phyloP scores from a whole-genome alignment of 2,113 vertebrate genomes.

The Chionomys nivalis region DNA sequence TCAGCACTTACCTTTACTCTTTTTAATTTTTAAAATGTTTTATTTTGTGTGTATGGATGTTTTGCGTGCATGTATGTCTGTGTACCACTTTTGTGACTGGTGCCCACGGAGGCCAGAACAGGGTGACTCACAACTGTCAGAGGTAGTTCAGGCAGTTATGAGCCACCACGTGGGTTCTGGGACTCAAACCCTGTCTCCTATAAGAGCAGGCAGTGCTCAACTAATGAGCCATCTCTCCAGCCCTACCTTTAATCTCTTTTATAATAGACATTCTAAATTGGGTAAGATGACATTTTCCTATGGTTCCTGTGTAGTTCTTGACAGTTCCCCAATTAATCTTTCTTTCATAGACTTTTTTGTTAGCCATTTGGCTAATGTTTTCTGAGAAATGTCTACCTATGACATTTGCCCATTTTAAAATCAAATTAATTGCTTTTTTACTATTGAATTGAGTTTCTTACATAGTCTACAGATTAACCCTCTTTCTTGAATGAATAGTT shows the following conservation, averaged over 20 bases:
- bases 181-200: background rate
- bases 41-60: no score
- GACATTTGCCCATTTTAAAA: background rate
- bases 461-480: background rate
- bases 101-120: background rate
- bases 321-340: background rate
- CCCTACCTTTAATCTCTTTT: background rate
- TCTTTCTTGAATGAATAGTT: background rate
- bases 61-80: background rate
- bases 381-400: background rate
- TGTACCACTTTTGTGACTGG: background rate
- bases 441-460: background rate
- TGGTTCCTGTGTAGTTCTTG: background rate
- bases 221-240: background rate
- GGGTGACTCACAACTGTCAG: background rate
- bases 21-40: background rate
- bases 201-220: background rate
- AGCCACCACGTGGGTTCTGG: background rate
- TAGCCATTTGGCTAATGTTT: background rate
- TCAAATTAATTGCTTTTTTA: background rate
- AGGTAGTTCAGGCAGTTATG: background rate
- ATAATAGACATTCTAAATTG: background rate
- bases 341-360: background rate
- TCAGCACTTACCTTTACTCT: background rate
- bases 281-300: background rate